phyloP scores from a whole-genome alignment of 2,113 vertebrate genomes.

The Meriones unguiculatus region DNA sequence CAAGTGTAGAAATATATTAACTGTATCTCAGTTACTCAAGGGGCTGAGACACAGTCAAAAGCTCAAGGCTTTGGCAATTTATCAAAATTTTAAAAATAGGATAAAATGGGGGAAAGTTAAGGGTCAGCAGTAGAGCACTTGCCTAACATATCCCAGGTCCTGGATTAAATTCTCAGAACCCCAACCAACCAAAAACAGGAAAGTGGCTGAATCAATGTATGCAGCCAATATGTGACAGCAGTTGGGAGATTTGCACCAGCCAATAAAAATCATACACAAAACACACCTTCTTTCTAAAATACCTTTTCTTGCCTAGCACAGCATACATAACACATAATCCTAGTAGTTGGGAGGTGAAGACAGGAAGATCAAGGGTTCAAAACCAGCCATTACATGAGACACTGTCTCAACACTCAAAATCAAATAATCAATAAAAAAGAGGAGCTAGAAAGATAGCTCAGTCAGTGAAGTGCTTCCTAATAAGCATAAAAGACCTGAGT shows the following conservation, averaged over 20 bases:
- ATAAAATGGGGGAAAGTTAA: neutral
- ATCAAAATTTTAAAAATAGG: neutral
- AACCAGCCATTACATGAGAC: neutral
- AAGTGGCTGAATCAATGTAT: neutral
- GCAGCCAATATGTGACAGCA: neutral
- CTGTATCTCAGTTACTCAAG: neutral
- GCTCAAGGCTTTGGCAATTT: neutral
- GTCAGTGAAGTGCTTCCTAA: neutral
- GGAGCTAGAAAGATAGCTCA: neutral
- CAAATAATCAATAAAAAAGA: neutral
- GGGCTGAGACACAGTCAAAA: neutral
- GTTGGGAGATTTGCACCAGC: neutral
- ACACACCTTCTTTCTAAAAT: constrained; percentile 7
- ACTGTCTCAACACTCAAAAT: neutral
- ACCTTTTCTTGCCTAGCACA: neutral
- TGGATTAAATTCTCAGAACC: neutral
- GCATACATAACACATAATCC: neutral
- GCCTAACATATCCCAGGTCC: neutral
- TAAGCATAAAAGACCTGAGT: neutral
- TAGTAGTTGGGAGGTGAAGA: neutral
- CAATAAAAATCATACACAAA: constrained; percentile 38
- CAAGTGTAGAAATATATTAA: neutral
- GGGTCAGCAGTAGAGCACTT: neutral
- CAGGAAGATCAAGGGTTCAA: neutral
- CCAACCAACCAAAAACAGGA: neutral